Evolutionary conservation across 2,113 vertebrate species (phyloP).

Genomic region (Epinephelus cyanopodus): DNA sequence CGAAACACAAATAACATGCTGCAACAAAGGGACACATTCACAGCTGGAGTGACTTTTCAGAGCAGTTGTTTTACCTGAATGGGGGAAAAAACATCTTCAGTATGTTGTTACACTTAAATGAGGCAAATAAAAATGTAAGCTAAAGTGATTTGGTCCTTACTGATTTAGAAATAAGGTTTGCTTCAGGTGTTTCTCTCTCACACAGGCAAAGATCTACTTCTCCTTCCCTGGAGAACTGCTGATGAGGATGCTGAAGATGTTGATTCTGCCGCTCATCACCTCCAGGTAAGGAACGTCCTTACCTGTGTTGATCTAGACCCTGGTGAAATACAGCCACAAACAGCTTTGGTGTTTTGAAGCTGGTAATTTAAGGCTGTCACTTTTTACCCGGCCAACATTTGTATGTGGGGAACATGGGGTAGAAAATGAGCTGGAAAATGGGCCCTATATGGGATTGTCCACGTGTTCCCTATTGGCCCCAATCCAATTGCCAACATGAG

Average conservation of each 20-base stretch:
- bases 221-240: conserved; percentile 93
- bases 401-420: too few relatives aligned
- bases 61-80: background rate
- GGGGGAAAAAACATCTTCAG: background rate
- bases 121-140: background rate
- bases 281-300: conserved; percentile 85
- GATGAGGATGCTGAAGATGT: conserved; percentile 93
- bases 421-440: too few relatives aligned
- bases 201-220: conserved; percentile 91
- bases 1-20: background rate
- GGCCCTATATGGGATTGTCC: too few relatives aligned
- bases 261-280: conserved; percentile 92
- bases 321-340: background rate
- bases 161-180: background rate
- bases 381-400: too few relatives aligned
- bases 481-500: too few relatives aligned
- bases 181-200: background rate
- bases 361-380: background rate
- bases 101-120: background rate
- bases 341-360: background rate
- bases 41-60: background rate
- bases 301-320: background rate
- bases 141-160: background rate
- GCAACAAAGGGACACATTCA: background rate
- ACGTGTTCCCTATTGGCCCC: too few relatives aligned